A percentile compares a stretch with the other conserved stretches of the same genome.
These are phyloP conservation scores for Pedicia rivosa DNA, from an alignment of 2,888 invertebrate species.

Conservation along the genomic window DNA sequence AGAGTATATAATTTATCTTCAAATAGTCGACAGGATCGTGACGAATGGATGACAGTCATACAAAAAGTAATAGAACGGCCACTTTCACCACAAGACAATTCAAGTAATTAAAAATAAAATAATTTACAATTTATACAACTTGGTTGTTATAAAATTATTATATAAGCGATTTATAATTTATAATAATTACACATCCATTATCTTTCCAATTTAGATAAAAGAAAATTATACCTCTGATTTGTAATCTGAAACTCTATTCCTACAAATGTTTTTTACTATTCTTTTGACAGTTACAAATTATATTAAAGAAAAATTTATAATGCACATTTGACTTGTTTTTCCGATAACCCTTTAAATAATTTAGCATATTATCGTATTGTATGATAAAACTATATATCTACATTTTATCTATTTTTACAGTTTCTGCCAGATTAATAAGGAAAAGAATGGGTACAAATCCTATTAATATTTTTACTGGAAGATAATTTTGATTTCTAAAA, in stretches of 20 bases:
- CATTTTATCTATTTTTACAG: conserved; percentile 28
- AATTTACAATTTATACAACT: too few species aligned
- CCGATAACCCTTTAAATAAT: too few species aligned
- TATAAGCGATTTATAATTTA: too few species aligned
- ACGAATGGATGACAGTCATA: conserved; percentile 64
- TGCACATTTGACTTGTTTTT: too few species aligned
- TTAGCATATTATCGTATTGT: too few species aligned
- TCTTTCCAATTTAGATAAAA: too few species aligned
- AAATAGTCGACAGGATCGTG: conserved; percentile 56
- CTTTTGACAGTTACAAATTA: background rate
- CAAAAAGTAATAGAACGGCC: conserved; percentile 58
- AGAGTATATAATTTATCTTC: conserved; percentile 62
- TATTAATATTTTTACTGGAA: conserved; percentile 59
- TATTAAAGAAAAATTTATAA: too few species aligned
- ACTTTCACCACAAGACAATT: conserved; percentile 62
- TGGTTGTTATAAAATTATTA: background rate
- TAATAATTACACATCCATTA: too few species aligned
- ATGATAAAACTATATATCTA: conserved; percentile 9
- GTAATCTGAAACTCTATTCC: too few species aligned
- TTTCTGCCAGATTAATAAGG: conserved; percentile 51
- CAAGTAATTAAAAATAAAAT: conserved; percentile 35
- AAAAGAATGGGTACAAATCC: conserved; percentile 57
- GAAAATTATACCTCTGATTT: too few species aligned
- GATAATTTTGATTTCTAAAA: conserved; percentile 33
- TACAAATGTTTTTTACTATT: background rate